phyloP scores from a whole-genome alignment of 2,113 vertebrate genomes.

The Protomyctophum bolini region DNA sequence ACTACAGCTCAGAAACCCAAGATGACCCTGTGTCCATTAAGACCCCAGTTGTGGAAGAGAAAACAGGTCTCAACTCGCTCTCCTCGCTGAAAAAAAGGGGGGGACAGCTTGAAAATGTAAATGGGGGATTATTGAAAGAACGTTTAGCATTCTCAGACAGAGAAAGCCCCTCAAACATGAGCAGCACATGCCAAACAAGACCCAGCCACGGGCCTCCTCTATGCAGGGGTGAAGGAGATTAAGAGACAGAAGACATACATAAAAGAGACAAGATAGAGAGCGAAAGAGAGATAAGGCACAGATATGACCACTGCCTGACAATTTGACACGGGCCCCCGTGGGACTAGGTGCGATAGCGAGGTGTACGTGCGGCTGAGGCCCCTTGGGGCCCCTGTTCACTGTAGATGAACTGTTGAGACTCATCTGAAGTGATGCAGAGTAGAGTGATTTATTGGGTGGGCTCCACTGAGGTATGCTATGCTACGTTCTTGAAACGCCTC shows the following conservation, averaged over 20 bases:
- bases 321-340: conserved; percentile 40
- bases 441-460: conserved; percentile 64
- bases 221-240: not conserved
- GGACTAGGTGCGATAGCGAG: conserved; percentile 5
- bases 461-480: conserved; percentile 52
- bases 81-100: conserved; percentile 28
- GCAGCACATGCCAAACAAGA: conserved; percentile 61
- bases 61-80: conserved; percentile 41
- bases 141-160: conserved; percentile 56
- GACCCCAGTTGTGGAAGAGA: conserved; percentile 8
- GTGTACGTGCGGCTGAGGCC: conserved; percentile 20
- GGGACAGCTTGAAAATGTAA: conserved; percentile 57
- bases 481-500: conserved; percentile 56
- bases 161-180: conserved; percentile 44
- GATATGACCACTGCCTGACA: conserved; percentile 46
- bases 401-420: conserved; percentile 54
- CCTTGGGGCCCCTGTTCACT: conserved; percentile 43
- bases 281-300: conserved; percentile 31
- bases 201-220: conserved; percentile 46
- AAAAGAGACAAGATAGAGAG: conserved; percentile 22
- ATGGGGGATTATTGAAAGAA: conserved; percentile 60
- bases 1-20: conserved; percentile 35
- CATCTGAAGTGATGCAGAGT: conserved; percentile 55
- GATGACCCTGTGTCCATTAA: conserved; percentile 56
- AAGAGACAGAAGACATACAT: conserved; percentile 1